Percentiles rank a stretch among this genome's conserved stretches.
Evolutionary conservation across 2,113 vertebrate species (phyloP).

Genomic region (Podarcis cretensis): DNA sequence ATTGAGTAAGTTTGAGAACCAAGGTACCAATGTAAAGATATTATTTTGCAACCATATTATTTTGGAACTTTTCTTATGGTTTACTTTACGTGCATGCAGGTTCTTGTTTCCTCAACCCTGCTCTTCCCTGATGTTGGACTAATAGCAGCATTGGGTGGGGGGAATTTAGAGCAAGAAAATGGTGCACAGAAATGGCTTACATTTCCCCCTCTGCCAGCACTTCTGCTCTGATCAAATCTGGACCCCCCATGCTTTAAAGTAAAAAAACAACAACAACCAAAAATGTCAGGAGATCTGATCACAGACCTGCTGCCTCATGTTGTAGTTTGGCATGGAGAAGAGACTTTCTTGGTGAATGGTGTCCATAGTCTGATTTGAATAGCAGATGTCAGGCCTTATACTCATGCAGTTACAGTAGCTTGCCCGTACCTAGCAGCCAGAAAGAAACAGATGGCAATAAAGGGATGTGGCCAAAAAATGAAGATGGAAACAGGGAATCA

Average conservation of each 20-base stretch:
- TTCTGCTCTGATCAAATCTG: neutral
- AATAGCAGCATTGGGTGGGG: no score
- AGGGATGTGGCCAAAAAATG: conserved; percentile 37
- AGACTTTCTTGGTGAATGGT: conserved; percentile 51
- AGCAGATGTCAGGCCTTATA: conserved; percentile 66
- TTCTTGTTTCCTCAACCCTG: neutral
- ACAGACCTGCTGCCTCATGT: neutral
- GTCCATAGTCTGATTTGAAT: conserved; percentile 53
- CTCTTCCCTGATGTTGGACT: neutral
- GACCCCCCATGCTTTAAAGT: neutral
- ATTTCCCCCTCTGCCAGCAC: neutral
- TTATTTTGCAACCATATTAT: neutral
- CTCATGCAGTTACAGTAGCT: conserved; percentile 60
- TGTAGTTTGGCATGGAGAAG: neutral
- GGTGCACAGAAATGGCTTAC: neutral
- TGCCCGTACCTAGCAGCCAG: conserved; percentile 61
- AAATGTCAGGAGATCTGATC: neutral
- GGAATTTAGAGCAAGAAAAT: neutral
- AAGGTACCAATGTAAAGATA: neutral
- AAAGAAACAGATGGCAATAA: conserved; percentile 72
- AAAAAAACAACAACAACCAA: neutral
- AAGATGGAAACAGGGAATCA: conserved; percentile 27
- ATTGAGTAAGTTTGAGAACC: no score
- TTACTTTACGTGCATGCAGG: neutral
- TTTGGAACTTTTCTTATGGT: neutral